Percentiles rank a stretch among this genome's conserved stretches.
Evolutionary conservation across 2,888 invertebrate species (phyloP).

Genomic region (Criorhina ranunculi): DNA sequence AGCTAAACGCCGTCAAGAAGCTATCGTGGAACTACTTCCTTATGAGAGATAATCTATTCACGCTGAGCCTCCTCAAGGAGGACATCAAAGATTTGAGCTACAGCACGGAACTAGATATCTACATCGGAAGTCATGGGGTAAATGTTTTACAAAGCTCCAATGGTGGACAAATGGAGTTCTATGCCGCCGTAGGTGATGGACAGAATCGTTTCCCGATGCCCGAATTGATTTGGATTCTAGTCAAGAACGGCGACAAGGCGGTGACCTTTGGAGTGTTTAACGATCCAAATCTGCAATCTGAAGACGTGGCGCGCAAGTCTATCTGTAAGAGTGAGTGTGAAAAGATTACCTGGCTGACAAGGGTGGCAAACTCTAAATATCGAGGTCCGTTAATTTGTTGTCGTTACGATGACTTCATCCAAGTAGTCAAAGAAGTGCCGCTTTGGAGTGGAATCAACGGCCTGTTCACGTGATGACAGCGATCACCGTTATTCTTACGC

Average conservation of each 20-base stretch:
- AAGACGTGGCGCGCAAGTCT: slow-evolving; percentile 64
- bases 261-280: slow-evolving; percentile 79
- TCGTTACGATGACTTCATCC: slow-evolving; percentile 57
- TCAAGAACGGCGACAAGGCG: slow-evolving; percentile 77
- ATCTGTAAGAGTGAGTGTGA: slow-evolving; percentile 79
- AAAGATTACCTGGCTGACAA: slow-evolving; percentile 78
- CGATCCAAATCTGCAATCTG: slow-evolving; percentile 71
- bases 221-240: slow-evolving; percentile 79
- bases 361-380: slow-evolving; percentile 51
- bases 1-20: slow-evolving; percentile 78
- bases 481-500: slow-evolving; percentile 7
- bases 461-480: slow-evolving; percentile 15
- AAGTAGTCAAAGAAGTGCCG: slow-evolving; percentile 61
- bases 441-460: slow-evolving; percentile 51
- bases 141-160: slow-evolving; percentile 68
- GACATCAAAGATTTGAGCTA: slow-evolving; percentile 77
- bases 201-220: slow-evolving; percentile 79
- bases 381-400: slow-evolving; percentile 63
- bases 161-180: slow-evolving; percentile 78
- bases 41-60: slow-evolving; percentile 77
- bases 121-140: slow-evolving; percentile 79
- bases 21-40: slow-evolving; percentile 80
- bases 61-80: slow-evolving; percentile 77
- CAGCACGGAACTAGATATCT: slow-evolving; percentile 77
- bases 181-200: slow-evolving; percentile 73